Base-by-base conservation (phyloP, 2,888 invertebrate species). In the Galerucella nymphaeae region DNA sequence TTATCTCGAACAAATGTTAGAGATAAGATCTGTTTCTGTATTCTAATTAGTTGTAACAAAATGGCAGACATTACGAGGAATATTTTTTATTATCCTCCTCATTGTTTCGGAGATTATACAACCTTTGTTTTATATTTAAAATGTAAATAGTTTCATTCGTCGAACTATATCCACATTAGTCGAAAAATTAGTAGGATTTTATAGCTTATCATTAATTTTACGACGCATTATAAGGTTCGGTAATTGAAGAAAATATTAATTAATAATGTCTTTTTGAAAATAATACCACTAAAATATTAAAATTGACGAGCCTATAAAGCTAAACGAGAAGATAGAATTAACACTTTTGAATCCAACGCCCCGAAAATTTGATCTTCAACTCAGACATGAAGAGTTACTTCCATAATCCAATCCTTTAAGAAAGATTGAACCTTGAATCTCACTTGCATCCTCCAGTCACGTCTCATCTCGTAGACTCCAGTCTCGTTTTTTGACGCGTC, bases 51-150 rank as follows among this genome's bases (percentile, higher is more conserved):
- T 62, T 13, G 42, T 42, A 62, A 42, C 42, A 62, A 62, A 62
- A 62, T 62, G 61, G 61, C 20, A 62, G 61, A 38, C 42, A 42
- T 38, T 42, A 42, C 18, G 59, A 59, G 61, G 42, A 8, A 18
- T 10, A 18, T 62, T 62, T 62, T 62, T 62, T 62, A 45, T 62
- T 62, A 16, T 42, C 42, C 10, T 6, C 10, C 18, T 16, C 61
- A 62, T 62, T 62, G 61, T 62, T 62, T 42, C 61, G 20, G 41
- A 62, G 42, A 62, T 62, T 62, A 62, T 6, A 38, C 16, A 11
- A 6, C 18, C 18, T 41, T 62, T 42, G 41, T 42, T 62, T 62
- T 41, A 42, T 42, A 18, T 42, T 5, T 13, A 42, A 41, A 42
- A 62, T 42, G 42, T 62, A 62, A 62, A 62, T 41, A 62, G 58